Conservation (phyloP, 2,113 vertebrate species). For the Leucopsar rothschildi region DNA sequence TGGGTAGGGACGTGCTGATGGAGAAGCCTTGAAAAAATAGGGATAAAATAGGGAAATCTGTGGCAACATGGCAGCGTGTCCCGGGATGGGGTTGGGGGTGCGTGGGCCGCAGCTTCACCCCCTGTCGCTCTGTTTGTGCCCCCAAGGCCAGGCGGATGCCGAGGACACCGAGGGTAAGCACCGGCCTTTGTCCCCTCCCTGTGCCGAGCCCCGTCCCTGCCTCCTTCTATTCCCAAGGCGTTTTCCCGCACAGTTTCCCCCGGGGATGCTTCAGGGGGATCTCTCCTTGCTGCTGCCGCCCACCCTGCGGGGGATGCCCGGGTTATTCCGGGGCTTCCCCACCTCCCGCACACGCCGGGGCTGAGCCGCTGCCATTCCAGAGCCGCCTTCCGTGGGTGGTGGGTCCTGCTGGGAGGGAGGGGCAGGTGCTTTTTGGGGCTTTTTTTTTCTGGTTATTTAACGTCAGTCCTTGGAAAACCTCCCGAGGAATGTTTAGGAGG, state of each 20-base stretch:
- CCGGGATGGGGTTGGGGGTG: accelerated
- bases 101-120: not conserved
- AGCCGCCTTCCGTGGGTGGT: not conserved
- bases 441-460: not conserved
- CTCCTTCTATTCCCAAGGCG: not conserved
- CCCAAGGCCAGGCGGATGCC: constrained; percentile 54
- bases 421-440: not conserved
- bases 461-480: not conserved
- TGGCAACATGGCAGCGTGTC: accelerated
- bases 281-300: not conserved
- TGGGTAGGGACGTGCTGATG: accelerated
- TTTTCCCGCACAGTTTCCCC: not conserved
- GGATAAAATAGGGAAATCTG: accelerated
- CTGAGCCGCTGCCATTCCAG: not conserved
- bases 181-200: not conserved
- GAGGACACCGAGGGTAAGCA: constrained; percentile 69
- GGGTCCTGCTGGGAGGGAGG: not conserved
- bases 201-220: not conserved
- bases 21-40: not conserved
- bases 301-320: not conserved
- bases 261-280: not conserved
- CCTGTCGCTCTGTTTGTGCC: constrained; percentile 46
- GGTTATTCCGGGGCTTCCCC: constrained; percentile 17
- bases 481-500: not conserved
- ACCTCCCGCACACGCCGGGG: not conserved